Conservation (phyloP, 2,888 invertebrate species). For the Drosophila neotestacea region DNA sequence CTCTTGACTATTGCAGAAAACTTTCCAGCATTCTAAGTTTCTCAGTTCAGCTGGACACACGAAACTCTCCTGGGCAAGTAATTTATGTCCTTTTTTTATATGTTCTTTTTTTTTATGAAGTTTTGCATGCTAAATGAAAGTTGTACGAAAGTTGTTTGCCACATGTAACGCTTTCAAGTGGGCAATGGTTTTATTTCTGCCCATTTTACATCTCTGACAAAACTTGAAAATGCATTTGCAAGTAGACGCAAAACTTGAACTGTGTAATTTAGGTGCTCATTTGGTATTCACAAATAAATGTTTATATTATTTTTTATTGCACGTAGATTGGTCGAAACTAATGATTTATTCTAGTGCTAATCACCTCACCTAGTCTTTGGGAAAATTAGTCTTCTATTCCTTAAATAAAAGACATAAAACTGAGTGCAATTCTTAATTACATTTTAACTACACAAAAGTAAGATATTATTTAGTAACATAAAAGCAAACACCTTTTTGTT, state of each 20-base stretch:
- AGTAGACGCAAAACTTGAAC: slow-evolving; percentile 15
- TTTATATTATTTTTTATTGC: slow-evolving; percentile 7
- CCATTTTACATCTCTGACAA: slow-evolving; percentile 15
- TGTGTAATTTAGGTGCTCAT: slow-evolving; percentile 2
- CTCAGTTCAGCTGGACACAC: slow-evolving; percentile 22
- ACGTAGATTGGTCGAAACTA: not conserved
- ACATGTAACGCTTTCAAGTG: slow-evolving; percentile 32
- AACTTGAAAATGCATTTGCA: slow-evolving; percentile 22
- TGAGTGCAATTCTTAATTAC: too few species aligned
- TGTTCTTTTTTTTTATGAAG: slow-evolving; percentile 28
- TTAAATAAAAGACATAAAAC: too few species aligned
- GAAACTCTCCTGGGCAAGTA: slow-evolving; percentile 29
- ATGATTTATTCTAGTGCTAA: too few species aligned
- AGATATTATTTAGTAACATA: too few species aligned
- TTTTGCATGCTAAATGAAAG: slow-evolving; percentile 44
- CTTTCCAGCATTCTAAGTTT: slow-evolving; percentile 30
- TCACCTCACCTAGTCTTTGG: not conserved
- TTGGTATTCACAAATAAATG: slow-evolving; percentile 8
- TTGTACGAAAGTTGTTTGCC: slow-evolving; percentile 36
- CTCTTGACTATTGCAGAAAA: slow-evolving; percentile 6
- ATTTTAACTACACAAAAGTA: too few species aligned
- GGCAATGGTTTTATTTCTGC: slow-evolving; percentile 26
- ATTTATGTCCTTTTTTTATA: slow-evolving; percentile 28
- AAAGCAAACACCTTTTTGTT: too few species aligned
- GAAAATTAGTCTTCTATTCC: not conserved